phyloP scores from a whole-genome alignment of 92 coral and sea anemone species.

The Epizoanthus illoricatus region DNA sequence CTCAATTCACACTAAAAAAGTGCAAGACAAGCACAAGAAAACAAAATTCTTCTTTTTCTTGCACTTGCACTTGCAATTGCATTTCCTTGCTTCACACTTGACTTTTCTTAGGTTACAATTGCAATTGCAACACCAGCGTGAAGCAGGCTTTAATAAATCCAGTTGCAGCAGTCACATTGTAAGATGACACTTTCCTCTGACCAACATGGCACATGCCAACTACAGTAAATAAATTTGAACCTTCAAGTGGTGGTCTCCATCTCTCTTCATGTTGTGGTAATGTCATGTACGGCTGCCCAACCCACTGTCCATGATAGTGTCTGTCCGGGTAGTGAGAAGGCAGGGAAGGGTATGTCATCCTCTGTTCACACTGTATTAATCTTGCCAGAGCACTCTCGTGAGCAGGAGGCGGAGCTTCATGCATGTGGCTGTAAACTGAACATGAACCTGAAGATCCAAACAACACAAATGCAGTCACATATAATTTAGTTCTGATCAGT shows the following conservation, averaged over 20 bases:
- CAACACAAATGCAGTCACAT: no score
- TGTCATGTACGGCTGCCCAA: constrained; percentile 63
- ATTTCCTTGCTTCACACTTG: no score
- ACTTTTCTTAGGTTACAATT: no score
- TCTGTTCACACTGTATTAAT: constrained; percentile 90
- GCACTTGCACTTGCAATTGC: no score
- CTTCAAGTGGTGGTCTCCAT: constrained; percentile 58
- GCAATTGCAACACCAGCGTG: no score
- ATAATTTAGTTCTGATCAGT: no score
- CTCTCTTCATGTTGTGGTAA: constrained; percentile 69
- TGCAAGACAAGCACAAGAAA: no score
- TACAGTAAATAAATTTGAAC: neutral
- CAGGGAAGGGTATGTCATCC: constrained; percentile 58
- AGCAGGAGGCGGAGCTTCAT: constrained; percentile 44
- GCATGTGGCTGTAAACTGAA: constrained; percentile 34
- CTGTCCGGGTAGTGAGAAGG: constrained; percentile 69
- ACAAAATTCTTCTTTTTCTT: no score
- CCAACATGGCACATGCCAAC: neutral
- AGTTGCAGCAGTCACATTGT: no score
- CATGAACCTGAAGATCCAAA: constrained; percentile 22
- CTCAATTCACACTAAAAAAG: no score
- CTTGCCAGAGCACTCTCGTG: constrained; percentile 88
- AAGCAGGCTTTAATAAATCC: no score
- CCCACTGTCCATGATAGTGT: constrained; percentile 67
- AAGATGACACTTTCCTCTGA: neutral